Evolutionary conservation across 1,140 invertebrate genomes (phyloP), one percentile per base, ranked within the genome.

Genomic region (Alviniconcha marisindica): DNA sequence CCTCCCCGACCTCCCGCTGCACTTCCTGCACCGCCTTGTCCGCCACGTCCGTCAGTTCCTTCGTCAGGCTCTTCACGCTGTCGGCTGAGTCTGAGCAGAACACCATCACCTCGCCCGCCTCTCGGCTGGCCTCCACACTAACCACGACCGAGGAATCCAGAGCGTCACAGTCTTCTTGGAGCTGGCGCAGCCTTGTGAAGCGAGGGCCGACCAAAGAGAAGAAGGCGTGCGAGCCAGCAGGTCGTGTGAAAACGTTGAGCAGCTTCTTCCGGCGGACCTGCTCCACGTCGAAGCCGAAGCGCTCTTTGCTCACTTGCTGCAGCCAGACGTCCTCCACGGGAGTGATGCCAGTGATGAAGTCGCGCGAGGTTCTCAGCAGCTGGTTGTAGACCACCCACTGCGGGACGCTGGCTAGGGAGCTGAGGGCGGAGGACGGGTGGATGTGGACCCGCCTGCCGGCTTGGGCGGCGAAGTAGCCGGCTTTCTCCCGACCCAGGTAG

Each of bases 371-470:
- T 76, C 87, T 86, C 36, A 90, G 44, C 2, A 89, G 76, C 66
- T 87, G 82, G 21, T 86, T 83, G 66, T 86, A 90, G 15, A 92
- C 88, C 18, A 92, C 60, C 89, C 89, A 91, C n/a, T 87, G 56
- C 44, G 89, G 89, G 15, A 79, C 80, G n/a, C 79, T n/a, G 33
- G 81, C 87, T 24, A 89, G 69, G 48, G 77, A 40, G 31, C 77
- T 63, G 28, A 92, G 31, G 40, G 83, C 48, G 21, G 89, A 91
- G 0, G 90, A 90, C 21, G 90, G 90, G 84, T 91, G 89, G 21
- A 90, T 15, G 71, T 88, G 81, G 7, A 90, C 89, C n/a, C 82
- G 80, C n/a, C 88, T 87, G 5, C 85, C 60, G 51, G 83, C 54
- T 12, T 77, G 66, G 31, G 84, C 44, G 38, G 87, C 81, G n/a